Evolutionary conservation across 2,888 invertebrate species (phyloP), one percentile per base, ranked within the genome.

Genomic region (Eumerus sabulonum): DNA sequence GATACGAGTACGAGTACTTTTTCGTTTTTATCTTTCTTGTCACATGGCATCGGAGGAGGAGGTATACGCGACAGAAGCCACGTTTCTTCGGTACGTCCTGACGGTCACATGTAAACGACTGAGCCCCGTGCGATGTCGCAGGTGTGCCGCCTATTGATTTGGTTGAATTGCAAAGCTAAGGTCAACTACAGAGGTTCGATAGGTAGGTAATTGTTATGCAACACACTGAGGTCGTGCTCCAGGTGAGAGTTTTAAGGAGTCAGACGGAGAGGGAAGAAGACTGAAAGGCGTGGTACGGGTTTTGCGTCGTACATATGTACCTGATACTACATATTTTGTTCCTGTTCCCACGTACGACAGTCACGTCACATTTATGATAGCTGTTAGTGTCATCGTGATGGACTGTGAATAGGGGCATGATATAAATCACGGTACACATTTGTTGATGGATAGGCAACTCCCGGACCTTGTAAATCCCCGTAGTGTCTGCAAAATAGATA

Each of bases 311-410:
- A 64, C 54, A 45, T 54, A 4, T 27, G 27, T 4, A 27, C 7
- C 7, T 27, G 27, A 2, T 27, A n/a, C n/a, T n/a, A n/a, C n/a
- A n/a, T n/a, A 53, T 53, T 64, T 64, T 63, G 42, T 44, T 36
- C 44, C 9, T 27, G 27, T 51, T 44, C 51, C 44, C 53, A 44
- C 44, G 44, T 36, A 53, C 45, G 45, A 7, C 45, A 64, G 64
- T 64, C 64, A 64, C 64, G 54, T 64, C 64, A 45, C 19, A 45
- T 45, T 47, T 63, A 51, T 63, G 36, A 18, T 63, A 40, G 7
- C 16, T 60, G 5, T 12, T 0, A 14, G 5, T 44, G 36, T 19
- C 63, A 27, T 7, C 27, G 7, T 27, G 27, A 27, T 27, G 7
- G 17, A 50, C 5, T 47, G 13, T 9, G 38, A 38, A 13, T 47